Base-by-base conservation (phyloP, 2,888 invertebrate species). In the Anthophora plumipes region DNA sequence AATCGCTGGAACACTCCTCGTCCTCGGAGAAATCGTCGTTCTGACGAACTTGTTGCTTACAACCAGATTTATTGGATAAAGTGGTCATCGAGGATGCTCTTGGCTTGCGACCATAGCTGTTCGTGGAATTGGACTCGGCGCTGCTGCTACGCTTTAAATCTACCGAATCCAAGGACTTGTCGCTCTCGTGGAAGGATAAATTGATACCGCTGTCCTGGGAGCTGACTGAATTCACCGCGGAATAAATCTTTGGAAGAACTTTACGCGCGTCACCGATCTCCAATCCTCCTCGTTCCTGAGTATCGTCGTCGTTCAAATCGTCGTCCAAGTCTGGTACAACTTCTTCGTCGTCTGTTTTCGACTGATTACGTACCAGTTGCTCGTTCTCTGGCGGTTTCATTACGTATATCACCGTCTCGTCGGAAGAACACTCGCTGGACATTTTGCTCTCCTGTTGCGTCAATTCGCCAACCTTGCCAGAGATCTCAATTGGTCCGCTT, bases 201-300 rank as follows among this genome's bases (percentile, higher is more conserved):
- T 97, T 97, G 74, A 97, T 97, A 0, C 97, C 97, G 88, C 96
- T 97, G 91, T 97, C 97, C 91, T 96, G 96, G 7, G 96, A 96
- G 89, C 96, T 96, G 68, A 96, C 95, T 71, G 96, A 96, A 77
- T 95, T 95, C 67, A 96, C 96, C 87, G 96, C 95, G 79, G 96
- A 95, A 92, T 96, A 95, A 39, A 94, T 94, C 88, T 95, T 95
- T 78, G 95, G 90, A 92, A 93, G 82, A 43, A 83, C 94, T 95
- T 94, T 94, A 93, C 89, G 94, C 94, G 50, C 92, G 89, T 69
- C 91, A 90, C 83, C 94, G 94, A 82, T 91, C 91, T 87, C 94
- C 94, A 79, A 87, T 92, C 22, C 80, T 0, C 75, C 71, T n/a
- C 80, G 82, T 14, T 85, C 88, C 0, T 82, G 86, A 0, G 73